A percentile compares a stretch with the other conserved stretches of the same genome.
These are phyloP conservation scores for Hermaeophaga mercurialis DNA, from an alignment of 2,888 invertebrate genomes.

Conservation along the genomic window DNA sequence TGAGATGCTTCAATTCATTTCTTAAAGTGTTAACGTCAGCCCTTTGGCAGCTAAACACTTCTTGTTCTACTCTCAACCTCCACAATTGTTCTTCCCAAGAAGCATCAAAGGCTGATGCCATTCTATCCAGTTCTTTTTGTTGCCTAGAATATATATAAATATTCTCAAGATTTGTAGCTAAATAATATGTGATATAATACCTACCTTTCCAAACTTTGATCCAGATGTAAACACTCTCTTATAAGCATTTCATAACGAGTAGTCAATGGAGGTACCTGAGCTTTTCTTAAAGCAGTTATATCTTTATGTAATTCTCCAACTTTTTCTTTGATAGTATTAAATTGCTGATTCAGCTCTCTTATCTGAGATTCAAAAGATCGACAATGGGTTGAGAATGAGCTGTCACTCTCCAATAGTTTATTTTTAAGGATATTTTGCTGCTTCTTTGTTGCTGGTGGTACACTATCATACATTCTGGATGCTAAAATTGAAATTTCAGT, in stretches of 20 bases:
- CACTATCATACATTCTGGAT: slow-evolving; percentile 52
- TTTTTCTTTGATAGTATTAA: slow-evolving; percentile 66
- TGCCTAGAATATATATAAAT: slow-evolving; percentile 50
- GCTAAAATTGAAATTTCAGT: too few species aligned
- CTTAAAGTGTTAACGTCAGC: slow-evolving; percentile 69
- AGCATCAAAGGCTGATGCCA: slow-evolving; percentile 65
- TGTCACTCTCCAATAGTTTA: slow-evolving; percentile 60
- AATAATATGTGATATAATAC: neutral
- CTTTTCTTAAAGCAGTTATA: slow-evolving; percentile 65
- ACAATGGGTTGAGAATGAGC: slow-evolving; percentile 68
- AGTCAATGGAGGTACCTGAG: slow-evolving; percentile 53
- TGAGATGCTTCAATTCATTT: slow-evolving; percentile 69
- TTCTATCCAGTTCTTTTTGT: slow-evolving; percentile 65
- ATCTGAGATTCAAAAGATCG: slow-evolving; percentile 64
- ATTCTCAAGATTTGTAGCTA: neutral
- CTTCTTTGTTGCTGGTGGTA: slow-evolving; percentile 53
- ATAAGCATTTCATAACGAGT: slow-evolving; percentile 62
- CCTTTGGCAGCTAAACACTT: slow-evolving; percentile 63
- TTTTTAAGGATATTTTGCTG: slow-evolving; percentile 54
- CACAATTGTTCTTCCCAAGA: slow-evolving; percentile 77
- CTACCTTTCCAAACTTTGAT: slow-evolving; percentile 64
- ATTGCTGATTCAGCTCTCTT: slow-evolving; percentile 66
- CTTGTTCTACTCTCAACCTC: slow-evolving; percentile 72
- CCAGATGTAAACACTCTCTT: slow-evolving; percentile 64
- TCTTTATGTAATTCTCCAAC: slow-evolving; percentile 72